Base-by-base conservation (phyloP, 2,888 invertebrate genomes). In the Teinopalpus imperialis region DNA sequence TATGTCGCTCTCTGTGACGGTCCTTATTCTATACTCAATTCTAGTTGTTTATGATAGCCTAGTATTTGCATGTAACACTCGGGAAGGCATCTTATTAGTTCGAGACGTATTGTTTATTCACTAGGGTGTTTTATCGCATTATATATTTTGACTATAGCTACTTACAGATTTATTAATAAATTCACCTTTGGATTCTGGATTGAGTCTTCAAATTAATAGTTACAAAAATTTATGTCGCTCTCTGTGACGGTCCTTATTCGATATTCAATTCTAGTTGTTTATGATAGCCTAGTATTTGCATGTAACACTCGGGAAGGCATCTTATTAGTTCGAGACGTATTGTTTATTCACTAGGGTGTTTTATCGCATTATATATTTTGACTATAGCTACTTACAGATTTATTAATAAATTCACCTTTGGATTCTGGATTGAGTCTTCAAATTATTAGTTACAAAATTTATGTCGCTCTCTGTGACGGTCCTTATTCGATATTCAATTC, bases 161-260 rank as follows among this genome's bases (percentile, higher is more conserved):
- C n/a, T n/a, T n/a, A n/a, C n/a, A n/a, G n/a, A n/a, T n/a, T n/a
- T n/a, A n/a, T n/a, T n/a, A n/a, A 32, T 34, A 40, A 29, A 36
- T 12, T 31, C 30, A 37, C 43, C 46, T 40, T 16, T 23, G 40
- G 45, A 41, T 40, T 29, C 23, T 14, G 10, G 35, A 30, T 41
- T 8, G 46, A 40, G 41, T 41, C 40, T 13, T 9, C 21, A 13
- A 20, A 27, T 29, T 40, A 30, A 16, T 27, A 9, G 34, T 24
- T 35, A 29, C 41, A 34, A 37, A 37, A 41, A 30, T 41, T 41
- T 46, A 46, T 46, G 46, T 41, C 46, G 14, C 35, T 13, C 34
- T 31, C 27, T 37, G 13, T 32, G 35, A 26, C 24, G 37, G 26
- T 37, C 24, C 39, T 37, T 21, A 34, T 40, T 45, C 32, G 40